Percentiles rank a stretch among this genome's conserved stretches.
These are phyloP conservation scores for Enteromius argenteus DNA, from an alignment of 2,797 vertebrate genomes.

Conservation along the genomic window DNA sequence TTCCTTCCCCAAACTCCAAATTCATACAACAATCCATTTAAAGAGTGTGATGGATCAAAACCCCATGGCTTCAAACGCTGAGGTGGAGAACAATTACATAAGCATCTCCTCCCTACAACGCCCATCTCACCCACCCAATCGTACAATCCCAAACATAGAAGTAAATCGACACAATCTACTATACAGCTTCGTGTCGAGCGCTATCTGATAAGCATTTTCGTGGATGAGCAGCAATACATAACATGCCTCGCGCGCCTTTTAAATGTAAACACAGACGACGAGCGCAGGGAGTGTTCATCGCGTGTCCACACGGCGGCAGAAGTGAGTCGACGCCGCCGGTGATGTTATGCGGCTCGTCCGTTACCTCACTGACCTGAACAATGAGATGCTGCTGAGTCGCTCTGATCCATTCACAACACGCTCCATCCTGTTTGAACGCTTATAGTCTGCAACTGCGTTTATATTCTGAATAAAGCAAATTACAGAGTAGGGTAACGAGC, in stretches of 20 bases:
- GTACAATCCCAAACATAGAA: neutral
- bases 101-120: neutral
- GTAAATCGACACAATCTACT: neutral
- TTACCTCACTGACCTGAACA: conserved; percentile 72
- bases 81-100: neutral
- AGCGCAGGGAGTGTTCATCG: conserved; percentile 42
- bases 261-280: neutral
- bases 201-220: neutral
- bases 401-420: conserved; percentile 33
- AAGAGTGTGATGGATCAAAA: neutral
- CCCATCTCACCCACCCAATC: neutral
- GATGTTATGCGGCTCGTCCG: conserved; percentile 62
- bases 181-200: neutral
- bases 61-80: neutral
- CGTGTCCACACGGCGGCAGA: conserved; percentile 75
- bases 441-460: neutral
- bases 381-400: conserved; percentile 63
- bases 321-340: conserved; percentile 43
- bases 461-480: neutral
- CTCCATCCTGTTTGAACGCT: neutral
- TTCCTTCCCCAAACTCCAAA: neutral
- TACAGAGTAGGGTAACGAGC: neutral
- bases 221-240: neutral
- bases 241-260: neutral
- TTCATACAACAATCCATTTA: neutral